Evolutionary conservation across 2,888 invertebrate species (phyloP).

Genomic region (Eupithecia centaureata): DNA sequence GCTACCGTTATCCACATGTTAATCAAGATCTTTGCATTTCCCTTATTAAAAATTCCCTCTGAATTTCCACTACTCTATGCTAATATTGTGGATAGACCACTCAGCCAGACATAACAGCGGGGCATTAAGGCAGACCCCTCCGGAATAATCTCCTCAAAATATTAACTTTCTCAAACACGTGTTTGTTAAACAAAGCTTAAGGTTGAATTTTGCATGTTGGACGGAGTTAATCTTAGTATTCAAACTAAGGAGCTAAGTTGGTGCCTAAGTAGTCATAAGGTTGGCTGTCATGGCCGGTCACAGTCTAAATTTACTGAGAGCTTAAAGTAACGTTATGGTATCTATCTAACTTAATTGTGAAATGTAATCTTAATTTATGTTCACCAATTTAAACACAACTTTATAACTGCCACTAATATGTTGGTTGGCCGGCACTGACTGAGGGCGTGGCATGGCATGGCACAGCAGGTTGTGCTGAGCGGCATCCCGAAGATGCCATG

Average conservation of each 20-base stretch:
- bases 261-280: conserved; percentile 10
- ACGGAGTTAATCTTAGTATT: not conserved
- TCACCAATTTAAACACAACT: too few species aligned
- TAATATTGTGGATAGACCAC: conserved; percentile 33
- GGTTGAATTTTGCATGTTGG: conserved; percentile 8
- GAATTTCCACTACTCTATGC: conserved; percentile 19
- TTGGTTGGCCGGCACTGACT: too few species aligned
- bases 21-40: not conserved
- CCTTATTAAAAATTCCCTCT: conserved; percentile 9
- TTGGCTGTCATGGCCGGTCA: not conserved
- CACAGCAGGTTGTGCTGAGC: too few species aligned
- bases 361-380: not conserved
- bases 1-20: not conserved
- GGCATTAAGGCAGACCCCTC: conserved; percentile 35
- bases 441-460: too few species aligned
- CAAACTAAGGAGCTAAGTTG: conserved; percentile 6
- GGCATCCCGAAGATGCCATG: too few species aligned
- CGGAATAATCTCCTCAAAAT: conserved; percentile 40
- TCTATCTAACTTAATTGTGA: not conserved
- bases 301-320: not conserved
- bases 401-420: too few species aligned
- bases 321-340: not conserved
- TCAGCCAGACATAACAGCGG: conserved; percentile 43
- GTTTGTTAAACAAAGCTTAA: conserved; percentile 23
- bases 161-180: conserved; percentile 31